A percentile compares a stretch with the other conserved stretches of the same genome.
Evolutionary conservation across 2,113 vertebrate species (phyloP).

Genomic region (Gracilinanus agilis): DNA sequence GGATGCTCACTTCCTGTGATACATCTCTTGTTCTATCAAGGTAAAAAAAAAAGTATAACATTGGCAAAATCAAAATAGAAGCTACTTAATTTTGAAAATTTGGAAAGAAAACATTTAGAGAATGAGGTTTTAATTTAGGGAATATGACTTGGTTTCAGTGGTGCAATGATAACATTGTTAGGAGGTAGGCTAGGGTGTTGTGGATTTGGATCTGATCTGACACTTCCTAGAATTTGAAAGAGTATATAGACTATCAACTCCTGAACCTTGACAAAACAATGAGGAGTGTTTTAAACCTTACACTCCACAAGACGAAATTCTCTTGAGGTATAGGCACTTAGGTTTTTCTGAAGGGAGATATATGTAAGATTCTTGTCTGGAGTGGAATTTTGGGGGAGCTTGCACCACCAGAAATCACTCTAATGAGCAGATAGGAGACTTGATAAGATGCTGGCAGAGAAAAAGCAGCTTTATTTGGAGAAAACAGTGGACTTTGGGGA

Average conservation of each 20-base stretch:
- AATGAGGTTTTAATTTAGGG: neutral
- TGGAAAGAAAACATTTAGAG: neutral
- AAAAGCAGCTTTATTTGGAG: no score
- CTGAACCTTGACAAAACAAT: neutral
- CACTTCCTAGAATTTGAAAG: neutral
- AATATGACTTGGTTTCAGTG: neutral
- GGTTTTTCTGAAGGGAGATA: neutral
- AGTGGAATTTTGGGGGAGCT: no score
- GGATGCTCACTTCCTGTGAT: neutral
- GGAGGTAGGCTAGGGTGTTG: neutral
- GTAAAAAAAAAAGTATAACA: neutral
- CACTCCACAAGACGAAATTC: neutral
- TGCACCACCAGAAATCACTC: no score
- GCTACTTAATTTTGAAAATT: neutral
- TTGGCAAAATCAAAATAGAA: neutral
- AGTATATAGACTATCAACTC: neutral
- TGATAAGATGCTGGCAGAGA: no score
- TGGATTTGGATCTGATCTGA: neutral
- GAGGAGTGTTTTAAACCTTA: no score
- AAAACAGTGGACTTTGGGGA: no score
- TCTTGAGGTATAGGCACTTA: neutral
- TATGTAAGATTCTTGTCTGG: neutral
- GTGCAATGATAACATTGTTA: neutral
- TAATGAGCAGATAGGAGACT: no score
- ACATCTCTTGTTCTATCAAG: neutral